Evolutionary conservation across 2,113 vertebrate species (phyloP), one percentile per base, ranked within the genome.

Genomic region (Salminus brasiliensis): DNA sequence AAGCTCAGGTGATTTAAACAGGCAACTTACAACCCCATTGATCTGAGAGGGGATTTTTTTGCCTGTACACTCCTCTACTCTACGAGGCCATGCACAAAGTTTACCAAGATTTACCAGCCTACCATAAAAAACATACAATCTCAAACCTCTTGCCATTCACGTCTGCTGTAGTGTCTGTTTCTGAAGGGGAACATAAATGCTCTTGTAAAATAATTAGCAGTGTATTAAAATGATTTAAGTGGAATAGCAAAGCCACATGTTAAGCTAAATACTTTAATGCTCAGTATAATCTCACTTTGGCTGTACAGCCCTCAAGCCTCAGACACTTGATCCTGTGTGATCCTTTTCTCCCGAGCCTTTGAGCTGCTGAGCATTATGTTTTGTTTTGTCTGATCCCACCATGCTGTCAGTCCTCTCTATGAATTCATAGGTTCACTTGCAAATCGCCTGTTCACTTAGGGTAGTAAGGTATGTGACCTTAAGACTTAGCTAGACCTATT

Each of bases 1-100:
- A 91, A 93, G 94, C 93, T 87, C 82, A 88, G 21, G 60, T 94
- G 96, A 97, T 97, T 97, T 95, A 96, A 95, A 89, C 85, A 49
- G 77, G 84, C 88, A 90, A 91, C 94, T 95, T 94, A 93, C 90
- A 90, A 82, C 89, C 88, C 91, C 94, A 95, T 96, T 92, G 96
- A 96, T 95, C 95, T 91, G 84, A 86, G 68, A 87, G 91, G 90
- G 86, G 34, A 62, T 62, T 84, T 86, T 87, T 74, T 80, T 5
- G 27, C 10, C 65, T 29, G 41, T 23, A 25, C 52, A 77, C n/a
- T n/a, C n/a, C n/a, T n/a, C n/a, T 57, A 1, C n/a, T 45, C 21
- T 70, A n/a, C 49, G 3, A 1, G 41, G 8, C n/a, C 25, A n/a
- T 47, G 45, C 10, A 71, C 53, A 53, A 36, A 72, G 74, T 85